Evolutionary conservation across 2,888 invertebrate genomes (phyloP), one percentile per base, ranked within the genome.

Genomic region (Hedya salicella): DNA sequence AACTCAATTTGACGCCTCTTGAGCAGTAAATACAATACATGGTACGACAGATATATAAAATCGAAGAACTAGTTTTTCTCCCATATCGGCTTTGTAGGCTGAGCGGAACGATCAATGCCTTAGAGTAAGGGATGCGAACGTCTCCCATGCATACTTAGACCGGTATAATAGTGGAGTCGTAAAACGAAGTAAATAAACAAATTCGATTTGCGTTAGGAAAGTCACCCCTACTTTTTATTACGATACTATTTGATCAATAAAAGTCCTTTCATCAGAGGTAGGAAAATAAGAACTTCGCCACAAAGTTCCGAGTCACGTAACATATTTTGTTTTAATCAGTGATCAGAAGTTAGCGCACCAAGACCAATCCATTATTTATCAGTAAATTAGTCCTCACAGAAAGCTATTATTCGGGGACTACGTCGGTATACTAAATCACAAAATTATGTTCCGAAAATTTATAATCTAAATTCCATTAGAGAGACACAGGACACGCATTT

Each of bases 381-480:
- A 57, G 57, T 14, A 9, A 42, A 57, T 49, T 48, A 64, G 40
- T 57, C 39, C 46, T 48, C 50, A 52, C 53, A 52, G 61, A 53
- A 32, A n/a, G 16, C 59, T 71, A 71, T 63, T 68, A 67, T 68
- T 68, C 69, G 59, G 67, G 70, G 68, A 69, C 68, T 66, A 69
- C 69, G 69, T 73, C 63, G 70, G 57, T 67, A n/a, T 67, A 67
- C 62, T 62, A 68, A 70, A 74, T 69, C 71, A 69, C 68, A 72
- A n/a, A n/a, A 75, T 74, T 73, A 76, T 69, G 71, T 74, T 73
- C 71, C 68, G 68, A 72, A 75, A 77, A 76, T 75, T 75, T 73
- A 77, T 79, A 77, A 82, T 76, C 75, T 76, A 73, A 76, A 85
- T 82, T 81, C 77, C 71, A 80, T 78, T 82, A 71, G 72, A 68